A percentile compares a stretch with the other conserved stretches of the same genome.
These are phyloP conservation scores for Keiferia lycopersicella DNA, from an alignment of 2,888 invertebrate genomes.

Conservation along the genomic window DNA sequence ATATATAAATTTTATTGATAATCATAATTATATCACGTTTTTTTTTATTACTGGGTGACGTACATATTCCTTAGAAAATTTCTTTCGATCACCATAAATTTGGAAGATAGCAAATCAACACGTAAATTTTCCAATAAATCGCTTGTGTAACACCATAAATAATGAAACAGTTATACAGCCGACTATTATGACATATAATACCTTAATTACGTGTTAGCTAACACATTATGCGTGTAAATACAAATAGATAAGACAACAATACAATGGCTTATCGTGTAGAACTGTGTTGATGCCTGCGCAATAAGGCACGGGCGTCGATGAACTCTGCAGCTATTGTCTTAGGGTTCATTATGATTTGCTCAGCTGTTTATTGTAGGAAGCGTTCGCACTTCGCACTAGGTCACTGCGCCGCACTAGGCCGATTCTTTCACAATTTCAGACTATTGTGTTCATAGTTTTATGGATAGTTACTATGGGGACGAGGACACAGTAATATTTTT, in stretches of 20 bases:
- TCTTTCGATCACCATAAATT: neutral
- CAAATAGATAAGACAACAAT: slow-evolving; percentile 7
- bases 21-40: neutral
- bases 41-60: neutral
- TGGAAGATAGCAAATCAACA: neutral
- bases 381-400: slow-evolving; percentile 28
- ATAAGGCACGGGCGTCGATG: slow-evolving; percentile 36
- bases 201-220: slow-evolving; percentile 1
- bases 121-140: neutral
- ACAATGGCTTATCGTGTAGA: slow-evolving; percentile 11
- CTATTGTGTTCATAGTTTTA: slow-evolving; percentile 1
- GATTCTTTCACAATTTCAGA: slow-evolving; percentile 14
- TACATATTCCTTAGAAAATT: neutral
- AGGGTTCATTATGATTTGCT: slow-evolving; percentile 43
- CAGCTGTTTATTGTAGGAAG: slow-evolving; percentile 35
- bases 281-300: slow-evolving; percentile 11
- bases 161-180: neutral
- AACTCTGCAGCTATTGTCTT: slow-evolving; percentile 42
- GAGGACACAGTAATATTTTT: neutral
- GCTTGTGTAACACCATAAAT: neutral
- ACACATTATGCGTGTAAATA: slow-evolving; percentile 14
- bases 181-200: neutral
- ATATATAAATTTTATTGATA: neutral
- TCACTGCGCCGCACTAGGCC: slow-evolving; percentile 30
- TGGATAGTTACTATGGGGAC: neutral